phyloP scores from a whole-genome alignment of 1,140 invertebrate species.

The Mizuhopecten yessoensis region DNA sequence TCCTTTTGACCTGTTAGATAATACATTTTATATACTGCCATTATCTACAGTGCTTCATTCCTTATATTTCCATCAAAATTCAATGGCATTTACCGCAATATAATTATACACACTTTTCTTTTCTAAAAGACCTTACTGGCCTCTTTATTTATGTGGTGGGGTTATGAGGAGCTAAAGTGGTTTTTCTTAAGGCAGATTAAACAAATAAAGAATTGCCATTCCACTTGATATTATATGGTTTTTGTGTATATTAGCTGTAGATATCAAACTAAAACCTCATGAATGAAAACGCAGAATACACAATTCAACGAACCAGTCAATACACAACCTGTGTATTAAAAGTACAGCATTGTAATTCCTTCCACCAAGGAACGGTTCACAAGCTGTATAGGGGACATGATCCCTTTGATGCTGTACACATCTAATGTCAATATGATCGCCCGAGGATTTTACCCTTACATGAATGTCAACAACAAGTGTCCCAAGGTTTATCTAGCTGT shows the following conservation, averaged over 20 bases:
- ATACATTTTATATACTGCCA: background rate
- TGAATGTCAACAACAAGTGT: background rate
- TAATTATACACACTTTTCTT: background rate
- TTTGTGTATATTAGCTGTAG: conserved; percentile 14
- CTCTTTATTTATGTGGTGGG: background rate
- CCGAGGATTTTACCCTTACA: background rate
- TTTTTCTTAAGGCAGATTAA: background rate
- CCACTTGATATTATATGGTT: conserved; percentile 16
- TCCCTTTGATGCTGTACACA: background rate
- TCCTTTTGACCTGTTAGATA: too few species aligned
- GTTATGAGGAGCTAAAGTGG: background rate
- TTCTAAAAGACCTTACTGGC: background rate
- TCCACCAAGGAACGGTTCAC: background rate
- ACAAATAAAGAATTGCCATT: background rate
- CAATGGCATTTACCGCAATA: background rate
- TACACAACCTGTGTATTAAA: background rate
- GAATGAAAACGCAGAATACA: background rate
- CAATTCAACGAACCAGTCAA: background rate
- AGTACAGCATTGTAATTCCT: background rate
- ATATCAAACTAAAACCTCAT: background rate
- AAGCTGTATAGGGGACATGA: background rate
- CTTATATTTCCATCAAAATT: background rate
- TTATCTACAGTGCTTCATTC: background rate
- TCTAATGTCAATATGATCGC: background rate
- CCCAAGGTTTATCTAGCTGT: background rate